Conservation (phyloP, 2,888 invertebrate species). For the Pseudoips prasinana region DNA sequence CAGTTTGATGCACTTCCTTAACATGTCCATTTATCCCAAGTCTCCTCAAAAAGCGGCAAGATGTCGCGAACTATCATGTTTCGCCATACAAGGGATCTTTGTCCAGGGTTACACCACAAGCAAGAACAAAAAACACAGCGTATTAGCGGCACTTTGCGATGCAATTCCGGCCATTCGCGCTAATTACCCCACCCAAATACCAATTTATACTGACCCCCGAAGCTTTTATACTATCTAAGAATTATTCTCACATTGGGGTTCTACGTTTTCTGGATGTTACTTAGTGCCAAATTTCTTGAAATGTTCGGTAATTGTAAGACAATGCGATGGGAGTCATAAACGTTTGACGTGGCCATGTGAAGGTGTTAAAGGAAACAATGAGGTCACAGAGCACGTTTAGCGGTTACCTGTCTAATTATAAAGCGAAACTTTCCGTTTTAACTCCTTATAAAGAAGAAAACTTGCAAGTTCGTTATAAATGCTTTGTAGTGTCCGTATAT, state of each 20-base stretch:
- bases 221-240: conserved; percentile 17
- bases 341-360: conserved; percentile 59
- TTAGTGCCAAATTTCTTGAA: conserved; percentile 74
- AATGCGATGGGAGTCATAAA: conserved; percentile 69
- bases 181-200: conserved; percentile 53
- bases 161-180: conserved; percentile 62
- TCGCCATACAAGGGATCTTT: conserved; percentile 61
- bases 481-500: too few species aligned
- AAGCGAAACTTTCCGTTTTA: conserved; percentile 29
- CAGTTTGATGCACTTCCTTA: conserved; percentile 1
- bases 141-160: conserved; percentile 72
- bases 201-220: conserved; percentile 18
- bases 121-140: conserved; percentile 61
- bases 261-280: conserved; percentile 35
- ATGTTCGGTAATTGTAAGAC: conserved; percentile 71
- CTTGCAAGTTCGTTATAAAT: not conserved
- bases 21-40: conserved; percentile 19
- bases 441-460: conserved; percentile 6
- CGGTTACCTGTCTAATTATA: conserved; percentile 29
- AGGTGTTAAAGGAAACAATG: conserved; percentile 51
- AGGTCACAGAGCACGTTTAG: conserved; percentile 50
- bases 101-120: conserved; percentile 44
- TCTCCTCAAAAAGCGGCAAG: conserved; percentile 45
- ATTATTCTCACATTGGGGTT: conserved; percentile 23
- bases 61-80: conserved; percentile 76